phyloP scores from a whole-genome alignment of 2,888 invertebrate species.

The Xylophagus ater region DNA sequence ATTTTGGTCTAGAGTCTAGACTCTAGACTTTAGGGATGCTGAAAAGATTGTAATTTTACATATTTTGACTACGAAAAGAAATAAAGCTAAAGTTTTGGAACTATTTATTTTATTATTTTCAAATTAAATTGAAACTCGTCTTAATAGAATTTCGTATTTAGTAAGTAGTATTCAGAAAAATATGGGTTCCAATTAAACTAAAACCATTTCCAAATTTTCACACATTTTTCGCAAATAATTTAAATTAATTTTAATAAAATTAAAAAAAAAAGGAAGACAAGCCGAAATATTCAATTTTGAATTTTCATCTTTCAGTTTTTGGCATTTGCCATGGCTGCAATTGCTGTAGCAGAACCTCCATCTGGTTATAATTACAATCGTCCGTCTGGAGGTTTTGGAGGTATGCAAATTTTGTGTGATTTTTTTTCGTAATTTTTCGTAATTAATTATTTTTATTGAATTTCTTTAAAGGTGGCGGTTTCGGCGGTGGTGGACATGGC shows the following conservation, averaged over 20 bases:
- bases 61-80: no score
- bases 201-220: background rate
- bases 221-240: background rate
- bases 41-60: no score
- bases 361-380: conserved; percentile 66
- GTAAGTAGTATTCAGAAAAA: no score
- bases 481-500: conserved; percentile 42
- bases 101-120: no score
- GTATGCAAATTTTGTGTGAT: no score
- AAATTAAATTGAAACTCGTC: no score
- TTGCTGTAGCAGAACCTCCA: conserved; percentile 63
- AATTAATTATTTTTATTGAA: no score
- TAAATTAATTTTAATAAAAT: background rate
- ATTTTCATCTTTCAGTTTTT: conserved; percentile 51
- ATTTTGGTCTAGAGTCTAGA: no score
- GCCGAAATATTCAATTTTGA: background rate
- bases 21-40: no score
- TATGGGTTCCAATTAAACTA: background rate
- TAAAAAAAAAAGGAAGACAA: conserved; percentile 4
- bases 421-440: no score
- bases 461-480: conserved; percentile 22
- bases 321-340: conserved; percentile 67
- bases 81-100: no score
- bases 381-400: conserved; percentile 45
- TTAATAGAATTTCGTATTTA: no score